Evolutionary conservation across 2,888 invertebrate species (phyloP).

Genomic region (Orthosia gracilis): DNA sequence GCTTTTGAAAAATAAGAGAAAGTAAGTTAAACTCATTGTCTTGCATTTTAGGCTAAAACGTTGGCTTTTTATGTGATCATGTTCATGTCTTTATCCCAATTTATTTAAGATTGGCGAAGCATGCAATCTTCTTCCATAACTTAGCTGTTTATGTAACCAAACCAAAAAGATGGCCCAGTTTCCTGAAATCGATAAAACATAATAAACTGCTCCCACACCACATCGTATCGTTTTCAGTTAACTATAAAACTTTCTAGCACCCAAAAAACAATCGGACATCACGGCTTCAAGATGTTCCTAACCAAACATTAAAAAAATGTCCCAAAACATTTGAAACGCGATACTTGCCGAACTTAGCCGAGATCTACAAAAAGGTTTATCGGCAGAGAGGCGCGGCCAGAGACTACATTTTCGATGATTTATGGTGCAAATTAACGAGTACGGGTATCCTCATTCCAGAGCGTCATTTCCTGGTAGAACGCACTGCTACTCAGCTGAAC

Average conservation of each 20-base stretch:
- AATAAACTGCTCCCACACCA: conserved; percentile 24
- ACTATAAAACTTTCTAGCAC: conserved; percentile 40
- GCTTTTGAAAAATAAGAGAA: background rate
- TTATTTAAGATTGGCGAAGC: background rate
- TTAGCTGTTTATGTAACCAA: background rate
- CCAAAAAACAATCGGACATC: conserved; percentile 50
- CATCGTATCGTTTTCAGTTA: conserved; percentile 18
- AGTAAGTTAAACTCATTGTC: background rate
- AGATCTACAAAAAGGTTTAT: conserved; percentile 59
- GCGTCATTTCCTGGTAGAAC: conserved; percentile 90
- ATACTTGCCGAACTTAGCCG: conserved; percentile 74
- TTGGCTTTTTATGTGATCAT: background rate
- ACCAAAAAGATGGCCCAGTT: conserved; percentile 5
- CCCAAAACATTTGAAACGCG: conserved; percentile 80
- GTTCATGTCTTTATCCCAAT: background rate
- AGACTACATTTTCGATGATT: conserved; percentile 90
- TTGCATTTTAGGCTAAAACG: background rate
- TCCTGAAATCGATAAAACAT: conserved; percentile 29
- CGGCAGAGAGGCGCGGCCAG: conserved; percentile 85
- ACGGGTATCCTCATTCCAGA: conserved; percentile 89
- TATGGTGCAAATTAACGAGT: conserved; percentile 91
- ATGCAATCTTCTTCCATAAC: background rate
- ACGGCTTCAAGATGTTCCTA: conserved; percentile 57
- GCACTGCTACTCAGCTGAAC: conserved; percentile 82
- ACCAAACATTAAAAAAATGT: conserved; percentile 69